Conservation (phyloP, 1,140 invertebrate species). For the Solen grandis region DNA sequence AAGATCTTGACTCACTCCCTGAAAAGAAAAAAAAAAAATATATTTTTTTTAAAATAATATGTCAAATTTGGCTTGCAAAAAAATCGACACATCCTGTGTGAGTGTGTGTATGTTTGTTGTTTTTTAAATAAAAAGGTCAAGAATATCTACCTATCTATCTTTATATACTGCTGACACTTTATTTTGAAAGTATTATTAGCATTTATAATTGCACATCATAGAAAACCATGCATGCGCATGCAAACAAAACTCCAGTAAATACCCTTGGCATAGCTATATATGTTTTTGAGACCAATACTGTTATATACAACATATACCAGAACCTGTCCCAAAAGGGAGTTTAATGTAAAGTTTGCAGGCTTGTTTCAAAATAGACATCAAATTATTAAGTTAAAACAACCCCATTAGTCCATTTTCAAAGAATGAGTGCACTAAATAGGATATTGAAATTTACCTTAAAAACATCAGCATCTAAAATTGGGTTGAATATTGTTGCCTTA, state of each 20-base stretch:
- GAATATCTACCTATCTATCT: no score
- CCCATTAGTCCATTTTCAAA: background rate
- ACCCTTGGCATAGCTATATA: no score
- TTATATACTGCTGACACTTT: no score
- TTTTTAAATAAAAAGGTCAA: no score
- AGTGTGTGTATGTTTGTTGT: no score
- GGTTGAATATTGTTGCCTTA: slow-evolving; percentile 85
- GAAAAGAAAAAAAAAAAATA: background rate
- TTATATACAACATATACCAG: background rate
- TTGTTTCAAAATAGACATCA: no score
- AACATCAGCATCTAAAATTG: slow-evolving; percentile 82
- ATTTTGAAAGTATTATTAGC: no score
- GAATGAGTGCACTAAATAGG: background rate
- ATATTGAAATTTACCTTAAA: slow-evolving; percentile 71
- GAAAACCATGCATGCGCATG: no score
- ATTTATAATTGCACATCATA: no score
- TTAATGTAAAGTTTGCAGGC: no score
- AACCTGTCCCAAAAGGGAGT: no score
- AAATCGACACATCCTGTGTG: background rate
- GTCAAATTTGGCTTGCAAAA: background rate
- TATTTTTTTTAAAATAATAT: background rate
- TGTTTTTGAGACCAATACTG: background rate
- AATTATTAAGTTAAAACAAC: background rate
- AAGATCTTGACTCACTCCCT: slow-evolving; percentile 19
- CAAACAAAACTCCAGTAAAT: no score